Evolutionary conservation across 2,113 vertebrate species (phyloP).

Genomic region (Seriola rivoliana): DNA sequence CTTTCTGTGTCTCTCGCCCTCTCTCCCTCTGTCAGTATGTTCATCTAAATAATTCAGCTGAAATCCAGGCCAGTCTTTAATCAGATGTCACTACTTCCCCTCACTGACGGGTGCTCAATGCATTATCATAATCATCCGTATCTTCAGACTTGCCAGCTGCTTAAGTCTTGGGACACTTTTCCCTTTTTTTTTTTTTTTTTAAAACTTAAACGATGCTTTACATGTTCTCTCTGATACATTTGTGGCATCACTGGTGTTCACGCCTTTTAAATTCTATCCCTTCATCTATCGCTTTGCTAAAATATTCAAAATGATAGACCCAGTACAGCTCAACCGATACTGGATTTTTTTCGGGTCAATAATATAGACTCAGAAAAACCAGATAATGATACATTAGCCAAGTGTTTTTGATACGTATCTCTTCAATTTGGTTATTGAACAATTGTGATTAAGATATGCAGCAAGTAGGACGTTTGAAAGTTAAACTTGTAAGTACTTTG

Average conservation of each 20-base stretch:
- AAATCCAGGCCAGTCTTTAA: slow-evolving; percentile 74
- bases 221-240: slow-evolving; percentile 28
- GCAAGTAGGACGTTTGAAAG: background rate
- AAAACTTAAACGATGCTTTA: slow-evolving; percentile 8
- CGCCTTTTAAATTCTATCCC: background rate
- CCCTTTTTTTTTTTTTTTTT: background rate
- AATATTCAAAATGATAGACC: background rate
- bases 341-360: background rate
- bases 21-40: slow-evolving; percentile 41
- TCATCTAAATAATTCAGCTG: slow-evolving; percentile 77
- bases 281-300: background rate
- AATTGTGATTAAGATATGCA: background rate
- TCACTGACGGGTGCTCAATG: slow-evolving; percentile 49
- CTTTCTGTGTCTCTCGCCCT: background rate
- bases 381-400: background rate
- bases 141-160: slow-evolving; percentile 39
- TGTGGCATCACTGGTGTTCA: background rate
- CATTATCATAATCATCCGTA: slow-evolving; percentile 77
- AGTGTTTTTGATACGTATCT: background rate
- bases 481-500: background rate
- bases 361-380: too few relatives aligned
- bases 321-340: background rate
- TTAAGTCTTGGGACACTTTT: slow-evolving; percentile 28
- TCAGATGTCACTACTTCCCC: slow-evolving; percentile 68
- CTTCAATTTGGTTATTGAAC: too few relatives aligned